Evolutionary conservation across 2,797 vertebrate genomes (phyloP).

Genomic region (Telmatherina bonti): DNA sequence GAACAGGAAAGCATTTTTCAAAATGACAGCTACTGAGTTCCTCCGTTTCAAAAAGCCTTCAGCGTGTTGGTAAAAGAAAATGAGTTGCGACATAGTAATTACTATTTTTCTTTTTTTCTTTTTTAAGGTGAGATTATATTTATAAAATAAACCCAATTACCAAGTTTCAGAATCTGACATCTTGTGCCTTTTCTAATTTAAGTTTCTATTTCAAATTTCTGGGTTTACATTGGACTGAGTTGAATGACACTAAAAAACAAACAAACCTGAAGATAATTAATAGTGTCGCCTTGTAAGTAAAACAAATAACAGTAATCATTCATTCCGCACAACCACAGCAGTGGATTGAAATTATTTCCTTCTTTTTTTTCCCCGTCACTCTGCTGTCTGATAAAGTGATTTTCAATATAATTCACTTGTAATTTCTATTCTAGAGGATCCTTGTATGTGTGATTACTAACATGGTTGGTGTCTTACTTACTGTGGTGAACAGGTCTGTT

Average conservation of each 20-base stretch:
- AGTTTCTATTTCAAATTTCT: not conserved
- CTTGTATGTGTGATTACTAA: not conserved
- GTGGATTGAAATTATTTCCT: not conserved
- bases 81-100: not conserved
- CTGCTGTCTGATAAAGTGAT: not conserved
- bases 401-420: not conserved
- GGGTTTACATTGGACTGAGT: not conserved
- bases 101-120: not conserved
- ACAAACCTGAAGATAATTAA: not conserved
- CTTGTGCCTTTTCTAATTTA: not conserved
- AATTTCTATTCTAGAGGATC: not conserved
- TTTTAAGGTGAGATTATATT: not conserved
- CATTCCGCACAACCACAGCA: not conserved
- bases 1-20: not conserved
- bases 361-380: not conserved
- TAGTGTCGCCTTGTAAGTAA: not conserved
- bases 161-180: not conserved
- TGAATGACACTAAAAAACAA: not conserved
- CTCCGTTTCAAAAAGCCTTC: not conserved
- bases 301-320: not conserved
- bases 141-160: not conserved
- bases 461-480: constrained; percentile 42
- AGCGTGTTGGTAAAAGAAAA: not conserved
- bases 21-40: not conserved
- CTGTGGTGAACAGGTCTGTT: constrained; percentile 22